phyloP scores from a whole-genome alignment of 2,888 invertebrate species.

The Sminthurinus aureus region DNA sequence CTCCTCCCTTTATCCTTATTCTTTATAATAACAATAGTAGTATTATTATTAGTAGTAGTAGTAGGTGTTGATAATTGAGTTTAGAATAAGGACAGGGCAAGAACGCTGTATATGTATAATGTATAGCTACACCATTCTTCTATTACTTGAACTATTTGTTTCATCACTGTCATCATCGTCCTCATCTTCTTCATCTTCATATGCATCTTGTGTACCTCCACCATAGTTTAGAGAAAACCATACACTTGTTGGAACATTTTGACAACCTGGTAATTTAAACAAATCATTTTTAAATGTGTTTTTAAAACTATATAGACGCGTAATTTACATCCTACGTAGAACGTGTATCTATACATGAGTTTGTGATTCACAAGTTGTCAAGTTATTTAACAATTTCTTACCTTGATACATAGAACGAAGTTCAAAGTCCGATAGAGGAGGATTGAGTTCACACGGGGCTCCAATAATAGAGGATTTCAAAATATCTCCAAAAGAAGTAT shows the following conservation, averaged over 20 bases:
- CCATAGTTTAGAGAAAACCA: constrained; percentile 61
- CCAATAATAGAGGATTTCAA: constrained; percentile 64
- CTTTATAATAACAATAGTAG: too few relatives aligned
- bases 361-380: too few relatives aligned
- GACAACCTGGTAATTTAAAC: constrained; percentile 63
- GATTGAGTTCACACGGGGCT: constrained; percentile 65
- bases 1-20: background rate
- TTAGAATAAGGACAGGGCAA: background rate
- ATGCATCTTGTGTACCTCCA: constrained; percentile 32
- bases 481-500: constrained; percentile 61
- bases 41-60: too few relatives aligned
- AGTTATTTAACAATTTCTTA: constrained; percentile 13
- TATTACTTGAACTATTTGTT: constrained; percentile 51
- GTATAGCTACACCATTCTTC: constrained; percentile 36
- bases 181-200: constrained; percentile 47
- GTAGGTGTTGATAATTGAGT: background rate
- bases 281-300: too few relatives aligned
- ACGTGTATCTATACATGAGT: too few relatives aligned
- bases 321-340: too few relatives aligned
- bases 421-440: constrained; percentile 63
- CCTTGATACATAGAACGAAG: constrained; percentile 63
- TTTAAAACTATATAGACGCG: too few relatives aligned
- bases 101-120: background rate
- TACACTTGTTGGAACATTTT: constrained; percentile 65
- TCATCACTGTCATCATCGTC: constrained; percentile 31